Evolutionary conservation across 2,113 vertebrate species (phyloP).

Genomic region (Eidolon helvum): DNA sequence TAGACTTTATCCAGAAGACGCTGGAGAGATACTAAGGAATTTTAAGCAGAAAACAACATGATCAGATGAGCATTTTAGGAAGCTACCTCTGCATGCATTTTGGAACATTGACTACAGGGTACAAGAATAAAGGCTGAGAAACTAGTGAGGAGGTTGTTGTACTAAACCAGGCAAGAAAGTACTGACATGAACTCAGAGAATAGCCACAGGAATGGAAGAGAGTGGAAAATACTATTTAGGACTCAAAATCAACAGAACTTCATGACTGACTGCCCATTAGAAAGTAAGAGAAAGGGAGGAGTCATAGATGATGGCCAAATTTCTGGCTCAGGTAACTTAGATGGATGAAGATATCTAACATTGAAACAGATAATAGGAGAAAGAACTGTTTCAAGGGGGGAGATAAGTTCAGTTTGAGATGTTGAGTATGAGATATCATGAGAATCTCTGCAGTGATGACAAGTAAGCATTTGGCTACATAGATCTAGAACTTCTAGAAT

Average conservation of each 20-base stretch:
- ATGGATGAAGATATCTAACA: not conserved
- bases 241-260: not conserved
- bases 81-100: not conserved
- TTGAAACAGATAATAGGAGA: not conserved
- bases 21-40: not conserved
- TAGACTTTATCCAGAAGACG: not conserved
- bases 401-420: not conserved
- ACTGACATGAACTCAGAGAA: not conserved
- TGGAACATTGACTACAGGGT: not conserved
- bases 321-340: not conserved
- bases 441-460: not conserved
- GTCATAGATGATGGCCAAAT: not conserved
- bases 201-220: not conserved
- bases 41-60: not conserved
- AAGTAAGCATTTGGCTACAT: not conserved
- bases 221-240: not conserved
- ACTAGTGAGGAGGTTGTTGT: not conserved
- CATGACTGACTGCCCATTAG: not conserved
- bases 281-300: not conserved
- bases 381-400: not conserved
- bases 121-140: not conserved
- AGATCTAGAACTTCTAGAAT: not conserved
- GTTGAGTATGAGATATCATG: not conserved
- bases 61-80: not conserved
- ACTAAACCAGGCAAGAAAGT: not conserved